Percentiles rank a stretch among this genome's conserved stretches.
Evolutionary conservation across 2,797 vertebrate genomes (phyloP).

Genomic region (Peromyscus melanophrys): DNA sequence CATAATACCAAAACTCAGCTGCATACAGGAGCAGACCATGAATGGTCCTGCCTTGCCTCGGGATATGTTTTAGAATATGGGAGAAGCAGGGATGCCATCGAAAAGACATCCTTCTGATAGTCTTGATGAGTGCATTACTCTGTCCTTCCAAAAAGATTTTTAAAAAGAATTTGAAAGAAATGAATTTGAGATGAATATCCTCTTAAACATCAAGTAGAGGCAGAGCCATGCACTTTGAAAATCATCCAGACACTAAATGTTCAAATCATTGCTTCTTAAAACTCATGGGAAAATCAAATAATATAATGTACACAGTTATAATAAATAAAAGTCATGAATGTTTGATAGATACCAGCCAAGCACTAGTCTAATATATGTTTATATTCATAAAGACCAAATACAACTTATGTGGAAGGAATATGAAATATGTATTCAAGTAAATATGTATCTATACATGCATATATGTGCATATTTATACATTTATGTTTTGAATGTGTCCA

Average conservation of each 20-base stretch:
- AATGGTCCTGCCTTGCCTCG: background rate
- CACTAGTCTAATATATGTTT: background rate
- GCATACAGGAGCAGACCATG: background rate
- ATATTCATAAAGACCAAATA: background rate
- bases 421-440: background rate
- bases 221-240: background rate
- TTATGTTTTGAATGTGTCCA: background rate
- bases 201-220: conserved; percentile 24
- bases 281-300: background rate
- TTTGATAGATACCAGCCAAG: conserved; percentile 14
- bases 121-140: background rate
- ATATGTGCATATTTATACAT: background rate
- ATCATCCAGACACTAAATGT: background rate
- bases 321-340: background rate
- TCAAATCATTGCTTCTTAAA: conserved; percentile 41
- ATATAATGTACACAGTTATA: background rate
- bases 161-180: conserved; percentile 22
- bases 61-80: background rate
- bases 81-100: background rate
- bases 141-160: conserved; percentile 17
- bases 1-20: background rate
- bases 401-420: background rate
- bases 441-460: background rate
- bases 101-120: background rate
- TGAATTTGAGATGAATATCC: background rate